phyloP scores from a whole-genome alignment of 2,797 vertebrate species.

The Chrysocyon brachyurus region DNA sequence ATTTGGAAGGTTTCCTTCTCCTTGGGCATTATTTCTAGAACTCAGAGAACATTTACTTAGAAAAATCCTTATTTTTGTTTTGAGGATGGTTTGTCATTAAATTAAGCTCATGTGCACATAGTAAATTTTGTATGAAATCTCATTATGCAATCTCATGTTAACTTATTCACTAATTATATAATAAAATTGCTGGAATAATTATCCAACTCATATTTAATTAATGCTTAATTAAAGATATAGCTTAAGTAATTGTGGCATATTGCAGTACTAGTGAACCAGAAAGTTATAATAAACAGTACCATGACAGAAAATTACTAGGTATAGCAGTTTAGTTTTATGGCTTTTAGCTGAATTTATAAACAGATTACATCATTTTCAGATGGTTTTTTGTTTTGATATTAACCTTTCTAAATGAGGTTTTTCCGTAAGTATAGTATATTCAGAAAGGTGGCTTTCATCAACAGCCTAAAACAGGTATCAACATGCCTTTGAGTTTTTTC shows the following conservation, averaged over 20 bases:
- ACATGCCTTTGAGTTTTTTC: slow-evolving; percentile 67
- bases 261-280: slow-evolving; percentile 60
- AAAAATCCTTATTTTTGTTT: slow-evolving; percentile 68
- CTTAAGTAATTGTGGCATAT: slow-evolving; percentile 72
- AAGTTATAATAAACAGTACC: slow-evolving; percentile 71
- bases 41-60: background rate
- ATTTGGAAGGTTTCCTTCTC: slow-evolving; percentile 2
- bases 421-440: background rate
- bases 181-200: slow-evolving; percentile 76
- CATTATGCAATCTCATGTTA: slow-evolving; percentile 64
- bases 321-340: slow-evolving; percentile 65
- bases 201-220: slow-evolving; percentile 81
- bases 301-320: slow-evolving; percentile 74
- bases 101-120: slow-evolving; percentile 46
- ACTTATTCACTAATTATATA: slow-evolving; percentile 76
- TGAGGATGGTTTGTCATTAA: slow-evolving; percentile 59
- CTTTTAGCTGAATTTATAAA: slow-evolving; percentile 70
- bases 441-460: slow-evolving; percentile 65
- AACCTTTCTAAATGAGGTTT: slow-evolving; percentile 71
- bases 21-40: slow-evolving; percentile 46
- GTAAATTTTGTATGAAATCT: slow-evolving; percentile 74
- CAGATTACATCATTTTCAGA: slow-evolving; percentile 54
- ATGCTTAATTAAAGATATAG: slow-evolving; percentile 79
- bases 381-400: background rate
- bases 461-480: slow-evolving; percentile 70